These are phyloP conservation scores for Athalia circularis DNA, from an alignment of 2,888 invertebrate genomes.

Conservation along the genomic window DNA sequence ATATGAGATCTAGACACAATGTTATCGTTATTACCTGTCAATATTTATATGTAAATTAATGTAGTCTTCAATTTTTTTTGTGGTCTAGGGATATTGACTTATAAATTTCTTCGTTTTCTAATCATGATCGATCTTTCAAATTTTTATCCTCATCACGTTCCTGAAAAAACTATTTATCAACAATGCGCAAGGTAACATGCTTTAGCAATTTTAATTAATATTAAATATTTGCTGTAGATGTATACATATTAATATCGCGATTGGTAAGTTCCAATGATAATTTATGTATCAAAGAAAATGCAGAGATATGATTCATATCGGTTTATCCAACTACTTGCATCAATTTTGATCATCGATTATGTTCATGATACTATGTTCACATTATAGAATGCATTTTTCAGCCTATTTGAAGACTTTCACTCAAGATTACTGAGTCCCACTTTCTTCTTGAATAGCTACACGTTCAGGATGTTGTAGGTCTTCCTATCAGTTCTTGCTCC, in stretches of 20 bases:
- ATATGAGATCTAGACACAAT: not conserved
- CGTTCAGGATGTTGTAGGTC: slow-evolving; percentile 54
- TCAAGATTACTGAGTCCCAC: not conserved
- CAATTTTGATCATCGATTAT: too few species aligned
- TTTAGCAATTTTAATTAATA: too few species aligned
- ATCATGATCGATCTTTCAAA: not conserved
- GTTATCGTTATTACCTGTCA: not conserved
- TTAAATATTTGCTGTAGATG: too few species aligned
- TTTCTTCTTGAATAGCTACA: not conserved
- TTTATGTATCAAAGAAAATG: too few species aligned
- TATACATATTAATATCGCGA: too few species aligned
- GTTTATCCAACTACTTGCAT: too few species aligned
- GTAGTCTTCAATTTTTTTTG: not conserved
- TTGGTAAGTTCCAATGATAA: too few species aligned
- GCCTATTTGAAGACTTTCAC: too few species aligned
- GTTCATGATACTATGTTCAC: too few species aligned
- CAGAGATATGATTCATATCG: too few species aligned
- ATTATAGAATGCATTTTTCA: too few species aligned
- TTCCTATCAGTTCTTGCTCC: slow-evolving; percentile 69
- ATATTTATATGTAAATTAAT: not conserved
- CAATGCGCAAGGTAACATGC: too few species aligned
- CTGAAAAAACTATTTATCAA: not conserved
- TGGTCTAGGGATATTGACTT: not conserved
- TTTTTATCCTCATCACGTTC: not conserved
- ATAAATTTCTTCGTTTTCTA: not conserved